These are phyloP conservation scores for Amazona vittata DNA, from an alignment of 2,113 vertebrate genomes.

Conservation along the genomic window DNA sequence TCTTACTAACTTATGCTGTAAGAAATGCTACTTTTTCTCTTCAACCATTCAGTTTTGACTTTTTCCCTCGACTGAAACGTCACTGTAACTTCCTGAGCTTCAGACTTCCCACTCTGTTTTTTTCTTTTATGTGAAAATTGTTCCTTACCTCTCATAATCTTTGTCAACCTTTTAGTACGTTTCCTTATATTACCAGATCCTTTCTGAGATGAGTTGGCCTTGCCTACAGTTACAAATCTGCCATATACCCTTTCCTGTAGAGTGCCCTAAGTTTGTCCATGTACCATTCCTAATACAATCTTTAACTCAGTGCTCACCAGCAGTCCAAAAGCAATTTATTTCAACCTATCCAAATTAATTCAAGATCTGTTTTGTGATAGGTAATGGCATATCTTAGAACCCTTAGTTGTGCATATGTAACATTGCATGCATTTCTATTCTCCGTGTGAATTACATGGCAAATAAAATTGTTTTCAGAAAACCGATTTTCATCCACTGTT, in stretches of 20 bases:
- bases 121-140: background rate
- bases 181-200: background rate
- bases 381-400: background rate
- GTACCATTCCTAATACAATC: background rate
- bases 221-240: background rate
- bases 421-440: background rate
- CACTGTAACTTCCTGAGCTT: background rate
- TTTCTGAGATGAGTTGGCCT: background rate
- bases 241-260: background rate
- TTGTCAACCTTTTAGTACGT: background rate
- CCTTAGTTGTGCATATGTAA: background rate
- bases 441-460: background rate
- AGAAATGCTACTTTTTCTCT: background rate
- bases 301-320: fast-evolving
- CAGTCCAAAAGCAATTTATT: background rate
- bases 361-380: background rate
- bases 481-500: background rate
- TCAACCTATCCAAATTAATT: background rate
- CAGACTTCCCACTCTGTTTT: background rate
- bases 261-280: background rate
- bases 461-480: background rate
- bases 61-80: background rate
- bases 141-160: background rate
- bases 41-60: background rate
- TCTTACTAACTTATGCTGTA: background rate